These are phyloP conservation scores for Gymnarchus niloticus DNA, from an alignment of 2,113 vertebrate species.

Conservation along the genomic window DNA sequence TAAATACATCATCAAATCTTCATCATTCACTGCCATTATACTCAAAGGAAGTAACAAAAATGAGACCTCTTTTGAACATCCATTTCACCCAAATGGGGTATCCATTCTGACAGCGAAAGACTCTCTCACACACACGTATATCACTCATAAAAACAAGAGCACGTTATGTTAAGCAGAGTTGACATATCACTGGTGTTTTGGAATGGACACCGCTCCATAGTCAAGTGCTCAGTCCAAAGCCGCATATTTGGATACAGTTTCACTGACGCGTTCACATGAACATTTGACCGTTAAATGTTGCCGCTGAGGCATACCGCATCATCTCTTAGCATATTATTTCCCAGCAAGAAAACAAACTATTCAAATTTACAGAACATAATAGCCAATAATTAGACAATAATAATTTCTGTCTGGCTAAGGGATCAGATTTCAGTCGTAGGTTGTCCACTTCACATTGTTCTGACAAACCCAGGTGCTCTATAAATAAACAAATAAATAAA, in stretches of 20 bases:
- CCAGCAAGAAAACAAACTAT: not conserved
- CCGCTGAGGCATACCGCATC: not conserved
- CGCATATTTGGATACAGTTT: not conserved
- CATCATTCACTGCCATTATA: not conserved
- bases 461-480: not conserved
- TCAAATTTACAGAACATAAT: not conserved
- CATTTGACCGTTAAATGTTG: constrained; percentile 10
- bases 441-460: not conserved
- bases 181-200: constrained; percentile 10
- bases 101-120: not conserved
- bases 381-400: not conserved
- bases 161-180: not conserved
- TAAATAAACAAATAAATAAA: too few species aligned
- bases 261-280: not conserved
- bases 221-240: not conserved
- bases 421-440: not conserved
- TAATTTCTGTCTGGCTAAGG: not conserved
- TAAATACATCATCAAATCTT: not conserved
- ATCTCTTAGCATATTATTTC: not conserved
- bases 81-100: not conserved
- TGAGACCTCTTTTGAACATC: too few species aligned
- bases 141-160: constrained; percentile 2
- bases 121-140: not conserved
- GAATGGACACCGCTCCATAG: not conserved
- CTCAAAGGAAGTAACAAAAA: too few species aligned